Conservation (phyloP, 2,888 invertebrate species). For the Helicoverpa assulta region DNA sequence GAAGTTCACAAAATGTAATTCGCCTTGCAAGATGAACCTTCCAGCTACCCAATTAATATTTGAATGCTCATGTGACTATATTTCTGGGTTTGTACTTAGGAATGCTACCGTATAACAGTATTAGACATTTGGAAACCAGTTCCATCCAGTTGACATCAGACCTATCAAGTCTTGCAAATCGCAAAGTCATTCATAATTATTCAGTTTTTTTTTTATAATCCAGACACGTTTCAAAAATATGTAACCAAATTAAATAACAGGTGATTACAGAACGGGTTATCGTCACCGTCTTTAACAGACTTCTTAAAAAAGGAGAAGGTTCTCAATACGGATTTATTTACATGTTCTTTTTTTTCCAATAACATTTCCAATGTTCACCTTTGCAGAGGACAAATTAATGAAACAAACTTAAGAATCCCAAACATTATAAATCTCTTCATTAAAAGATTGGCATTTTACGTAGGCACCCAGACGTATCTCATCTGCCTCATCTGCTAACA, state of each 20-base stretch:
- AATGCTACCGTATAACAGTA: slow-evolving; percentile 18
- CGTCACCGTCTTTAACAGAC: neutral
- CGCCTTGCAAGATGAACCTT: too few relatives aligned
- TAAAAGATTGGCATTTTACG: neutral
- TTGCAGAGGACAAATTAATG: neutral
- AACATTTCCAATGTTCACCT: neutral
- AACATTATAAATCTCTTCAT: neutral
- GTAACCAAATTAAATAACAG: slow-evolving; percentile 26
- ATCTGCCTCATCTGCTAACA: neutral
- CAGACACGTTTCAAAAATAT: slow-evolving; percentile 31
- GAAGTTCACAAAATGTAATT: too few relatives aligned
- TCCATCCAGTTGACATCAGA: slow-evolving; percentile 7
- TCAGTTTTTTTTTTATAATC: slow-evolving; percentile 10
- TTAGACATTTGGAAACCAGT: slow-evolving; percentile 25
- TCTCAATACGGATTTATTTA: neutral
- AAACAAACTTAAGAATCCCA: neutral
- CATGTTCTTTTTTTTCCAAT: too few relatives aligned
- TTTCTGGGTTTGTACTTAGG: slow-evolving; percentile 12
- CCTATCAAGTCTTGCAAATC: slow-evolving; percentile 11
- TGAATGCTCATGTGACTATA: slow-evolving; percentile 2
- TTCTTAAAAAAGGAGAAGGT: too few relatives aligned
- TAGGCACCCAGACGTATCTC: neutral
- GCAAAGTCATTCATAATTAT: slow-evolving; percentile 19
- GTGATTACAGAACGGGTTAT: slow-evolving; percentile 22
- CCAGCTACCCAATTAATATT: neutral